A percentile compares a stretch with the other conserved stretches of the same genome.
These are phyloP conservation scores for Microchrysa polita DNA, from an alignment of 2,888 invertebrate species.

Conservation along the genomic window DNA sequence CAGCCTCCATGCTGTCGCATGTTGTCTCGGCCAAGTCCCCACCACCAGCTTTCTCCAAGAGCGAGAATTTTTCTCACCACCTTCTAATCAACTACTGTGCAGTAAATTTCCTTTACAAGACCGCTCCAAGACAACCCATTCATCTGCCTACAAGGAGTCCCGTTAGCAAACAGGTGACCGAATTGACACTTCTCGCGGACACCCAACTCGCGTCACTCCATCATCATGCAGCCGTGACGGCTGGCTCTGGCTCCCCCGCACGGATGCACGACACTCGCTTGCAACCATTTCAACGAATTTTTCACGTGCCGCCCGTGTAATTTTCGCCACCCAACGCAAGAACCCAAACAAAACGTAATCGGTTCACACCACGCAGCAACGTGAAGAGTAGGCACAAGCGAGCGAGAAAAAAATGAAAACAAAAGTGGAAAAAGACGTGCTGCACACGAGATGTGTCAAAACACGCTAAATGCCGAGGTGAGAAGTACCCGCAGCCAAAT, in stretches of 20 bases:
- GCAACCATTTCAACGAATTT: neutral
- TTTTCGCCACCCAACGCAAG: neutral
- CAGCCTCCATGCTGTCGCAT: too few relatives aligned
- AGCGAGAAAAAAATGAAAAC: too few relatives aligned
- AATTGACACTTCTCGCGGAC: conserved; percentile 29
- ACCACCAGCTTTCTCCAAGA: too few relatives aligned
- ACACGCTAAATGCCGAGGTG: too few relatives aligned
- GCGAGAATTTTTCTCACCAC: too few relatives aligned
- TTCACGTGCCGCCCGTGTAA: conserved; percentile 7
- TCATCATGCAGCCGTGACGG: neutral
- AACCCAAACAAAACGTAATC: conserved; percentile 10
- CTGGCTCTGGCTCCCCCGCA: neutral
- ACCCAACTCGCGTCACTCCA: neutral
- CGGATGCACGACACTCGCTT: neutral
- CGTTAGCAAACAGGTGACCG: conserved; percentile 37
- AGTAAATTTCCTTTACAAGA: too few relatives aligned
- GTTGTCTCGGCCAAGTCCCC: too few relatives aligned
- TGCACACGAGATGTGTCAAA: too few relatives aligned
- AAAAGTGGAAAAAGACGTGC: too few relatives aligned
- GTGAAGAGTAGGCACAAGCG: too few relatives aligned
- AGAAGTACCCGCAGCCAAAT: neutral
- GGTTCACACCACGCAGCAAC: neutral
- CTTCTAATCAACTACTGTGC: too few relatives aligned
- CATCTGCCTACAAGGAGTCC: neutral
- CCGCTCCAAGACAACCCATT: neutral